Evolutionary conservation across 2,113 vertebrate genomes (phyloP).

Genomic region (Polyodon spathula): DNA sequence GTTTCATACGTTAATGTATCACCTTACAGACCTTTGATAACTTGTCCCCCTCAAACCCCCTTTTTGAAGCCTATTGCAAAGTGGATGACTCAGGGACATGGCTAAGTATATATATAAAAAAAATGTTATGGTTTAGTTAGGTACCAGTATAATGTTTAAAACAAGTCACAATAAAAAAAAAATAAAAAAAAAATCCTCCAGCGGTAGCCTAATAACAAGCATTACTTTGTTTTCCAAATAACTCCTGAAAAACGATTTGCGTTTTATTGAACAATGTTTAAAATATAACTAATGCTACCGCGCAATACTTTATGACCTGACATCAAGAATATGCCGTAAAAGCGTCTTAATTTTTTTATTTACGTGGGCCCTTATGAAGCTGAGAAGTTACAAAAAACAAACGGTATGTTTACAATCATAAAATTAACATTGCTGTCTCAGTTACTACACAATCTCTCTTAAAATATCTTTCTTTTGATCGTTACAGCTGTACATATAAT

Average conservation of each 20-base stretch:
- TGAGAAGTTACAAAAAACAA: neutral
- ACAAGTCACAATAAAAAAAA: too few relatives aligned
- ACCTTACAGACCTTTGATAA: constrained; percentile 16
- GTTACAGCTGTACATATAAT: constrained; percentile 15
- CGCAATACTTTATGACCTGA: constrained; percentile 30
- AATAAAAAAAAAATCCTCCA: too few relatives aligned
- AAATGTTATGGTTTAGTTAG: too few relatives aligned
- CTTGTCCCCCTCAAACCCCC: neutral
- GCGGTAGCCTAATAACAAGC: too few relatives aligned
- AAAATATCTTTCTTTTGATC: constrained; percentile 19
- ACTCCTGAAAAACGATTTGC: too few relatives aligned
- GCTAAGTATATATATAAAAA: neutral
- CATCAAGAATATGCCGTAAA: constrained; percentile 13
- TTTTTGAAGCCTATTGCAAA: neutral
- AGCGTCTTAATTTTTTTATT: constrained; percentile 28
- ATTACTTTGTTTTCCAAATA: too few relatives aligned
- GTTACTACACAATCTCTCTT: constrained; percentile 14
- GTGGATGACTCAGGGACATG: neutral
- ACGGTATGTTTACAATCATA: constrained; percentile 37
- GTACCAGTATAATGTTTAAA: too few relatives aligned
- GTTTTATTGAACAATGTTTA: constrained; percentile 1
- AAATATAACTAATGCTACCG: neutral
- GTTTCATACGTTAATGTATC: constrained; percentile 35
- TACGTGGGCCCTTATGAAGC: constrained; percentile 11
- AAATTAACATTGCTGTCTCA: constrained; percentile 26